Percentiles rank a stretch among this genome's conserved stretches.
Conservation (phyloP, 2,797 vertebrate genomes). For the Choloepus didactylus region DNA sequence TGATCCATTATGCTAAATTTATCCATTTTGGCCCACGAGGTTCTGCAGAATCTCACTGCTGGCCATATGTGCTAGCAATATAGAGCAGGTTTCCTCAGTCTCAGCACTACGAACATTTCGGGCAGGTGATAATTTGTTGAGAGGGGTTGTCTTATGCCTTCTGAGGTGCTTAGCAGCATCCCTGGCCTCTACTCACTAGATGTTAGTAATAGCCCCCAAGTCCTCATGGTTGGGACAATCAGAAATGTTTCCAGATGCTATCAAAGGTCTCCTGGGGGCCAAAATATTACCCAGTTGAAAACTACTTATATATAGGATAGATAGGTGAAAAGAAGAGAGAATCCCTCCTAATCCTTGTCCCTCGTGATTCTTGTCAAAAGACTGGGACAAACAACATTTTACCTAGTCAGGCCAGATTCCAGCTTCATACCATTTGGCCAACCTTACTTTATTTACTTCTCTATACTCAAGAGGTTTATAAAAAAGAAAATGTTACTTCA, state of each 20-base stretch:
- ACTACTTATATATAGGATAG: neutral
- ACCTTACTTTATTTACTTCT: neutral
- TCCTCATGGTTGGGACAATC: neutral
- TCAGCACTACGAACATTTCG: neutral
- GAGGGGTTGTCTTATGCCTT: neutral
- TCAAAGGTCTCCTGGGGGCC: neutral
- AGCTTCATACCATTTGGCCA: neutral
- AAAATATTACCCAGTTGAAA: neutral
- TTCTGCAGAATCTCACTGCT: neutral
- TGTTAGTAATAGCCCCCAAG: neutral
- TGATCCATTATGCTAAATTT: slow-evolving; percentile 10
- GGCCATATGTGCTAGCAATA: neutral
- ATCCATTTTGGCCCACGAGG: neutral
- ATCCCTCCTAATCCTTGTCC: no score
- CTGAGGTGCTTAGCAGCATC: neutral
- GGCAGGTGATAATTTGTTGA: neutral
- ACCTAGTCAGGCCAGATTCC: neutral
- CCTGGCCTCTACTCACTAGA: neutral
- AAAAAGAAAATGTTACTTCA: neutral
- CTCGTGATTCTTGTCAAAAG: neutral
- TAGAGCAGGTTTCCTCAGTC: neutral
- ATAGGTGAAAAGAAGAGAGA: neutral
- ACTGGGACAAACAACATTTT: neutral
- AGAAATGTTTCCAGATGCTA: neutral
- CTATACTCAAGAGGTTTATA: neutral